Evolutionary conservation across 2,888 invertebrate genomes (phyloP), one percentile per base, ranked within the genome.

Genomic region (Andrena chrysosceles): DNA sequence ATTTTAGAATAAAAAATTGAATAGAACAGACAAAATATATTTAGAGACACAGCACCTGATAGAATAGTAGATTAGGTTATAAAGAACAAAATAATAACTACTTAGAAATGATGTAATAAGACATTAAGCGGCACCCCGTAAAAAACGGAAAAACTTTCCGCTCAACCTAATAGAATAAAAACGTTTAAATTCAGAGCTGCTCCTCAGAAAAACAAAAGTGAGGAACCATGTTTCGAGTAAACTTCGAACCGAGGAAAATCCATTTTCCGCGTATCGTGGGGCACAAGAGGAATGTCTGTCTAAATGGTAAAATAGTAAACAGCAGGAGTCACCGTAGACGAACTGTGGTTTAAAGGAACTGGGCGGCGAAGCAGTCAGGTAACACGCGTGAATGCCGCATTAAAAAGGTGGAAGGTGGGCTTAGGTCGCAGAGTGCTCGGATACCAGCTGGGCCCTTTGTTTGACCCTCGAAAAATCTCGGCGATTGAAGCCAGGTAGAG

Each of bases 381-480:
- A 81, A 54, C 67, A 42, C 67, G 75, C 73, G 83, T 81, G 83
- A 80, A 73, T 71, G 68, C 68, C 56, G 77, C 62, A 49, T 81
- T 80, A 81, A 75, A 42, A 68, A 71, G 48, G 20, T 72, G 81
- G 77, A 81, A 72, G 81, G 60, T 66, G 64, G 70, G 80, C 67
- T 69, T 73, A 64, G 81, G 78, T 73, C 68, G 60, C 13, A 64
- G 77, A 77, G 71, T 33, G 70, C 68, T 72, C 79, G 87, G 75
- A 56, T 74, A 77, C 82, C 88, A 88, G 84, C 84, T 88, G 88
- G 85, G 66, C 73, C 67, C 87, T 88, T 88, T 88, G 88, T 88
- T 81, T 77, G 88, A 56, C 64, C 64, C 77, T 75, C 72, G 76
- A 78, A 84, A 80, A 87, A 88, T 87, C 87, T 86, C 62, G 73